Conservation (phyloP, 2,113 vertebrate species). For the Eudyptes chrysolophus region DNA sequence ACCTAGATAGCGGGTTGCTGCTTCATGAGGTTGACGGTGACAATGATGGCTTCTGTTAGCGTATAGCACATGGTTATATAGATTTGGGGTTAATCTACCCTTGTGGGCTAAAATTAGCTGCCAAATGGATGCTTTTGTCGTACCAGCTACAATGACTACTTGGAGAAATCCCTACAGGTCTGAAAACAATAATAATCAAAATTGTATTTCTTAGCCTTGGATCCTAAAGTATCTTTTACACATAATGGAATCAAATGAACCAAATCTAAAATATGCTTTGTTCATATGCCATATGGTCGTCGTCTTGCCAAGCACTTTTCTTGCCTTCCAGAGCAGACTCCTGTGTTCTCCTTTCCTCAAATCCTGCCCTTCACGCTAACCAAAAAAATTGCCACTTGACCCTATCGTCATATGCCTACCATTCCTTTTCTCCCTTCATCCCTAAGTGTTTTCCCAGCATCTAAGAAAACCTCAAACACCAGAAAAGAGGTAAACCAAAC, state of each 20-base stretch:
- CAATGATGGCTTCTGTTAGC: background rate
- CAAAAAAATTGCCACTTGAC: background rate
- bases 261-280: slow-evolving; percentile 39
- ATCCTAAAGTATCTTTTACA: slow-evolving; percentile 22
- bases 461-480: background rate
- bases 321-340: background rate
- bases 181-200: slow-evolving; percentile 23
- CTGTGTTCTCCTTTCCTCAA: background rate
- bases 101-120: background rate
- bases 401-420: background rate
- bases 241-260: slow-evolving; percentile 42
- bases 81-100: background rate
- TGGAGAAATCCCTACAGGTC: slow-evolving; percentile 19
- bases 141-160: background rate
- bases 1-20: background rate
- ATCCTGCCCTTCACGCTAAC: background rate
- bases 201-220: slow-evolving; percentile 15
- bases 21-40: background rate
- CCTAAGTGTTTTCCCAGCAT: background rate
- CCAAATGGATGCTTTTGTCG: background rate
- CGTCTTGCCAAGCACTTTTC: background rate
- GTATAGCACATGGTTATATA: background rate
- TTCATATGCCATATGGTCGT: background rate
- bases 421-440: background rate
- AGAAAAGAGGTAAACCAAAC: background rate